A percentile compares a stretch with the other conserved stretches of the same genome.
phyloP scores from a whole-genome alignment of 64 coral and sea anemone species.

The Astreopora myriophthalma region DNA sequence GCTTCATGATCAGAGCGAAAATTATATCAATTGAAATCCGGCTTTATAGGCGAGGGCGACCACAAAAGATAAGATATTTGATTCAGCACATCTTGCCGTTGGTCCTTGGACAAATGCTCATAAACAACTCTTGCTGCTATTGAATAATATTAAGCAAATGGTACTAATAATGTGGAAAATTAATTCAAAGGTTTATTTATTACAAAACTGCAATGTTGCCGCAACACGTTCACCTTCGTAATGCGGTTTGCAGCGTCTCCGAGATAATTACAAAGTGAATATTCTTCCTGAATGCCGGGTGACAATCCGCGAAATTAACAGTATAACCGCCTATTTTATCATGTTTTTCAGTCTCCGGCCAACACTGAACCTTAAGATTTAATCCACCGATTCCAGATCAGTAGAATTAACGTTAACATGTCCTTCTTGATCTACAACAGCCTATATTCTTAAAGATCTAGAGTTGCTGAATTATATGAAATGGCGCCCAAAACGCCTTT shows the following conservation, averaged over 20 bases:
- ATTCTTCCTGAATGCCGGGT: not conserved
- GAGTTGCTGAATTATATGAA: not conserved
- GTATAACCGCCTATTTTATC: not conserved
- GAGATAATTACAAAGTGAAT: conserved; percentile 19
- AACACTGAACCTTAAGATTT: not conserved
- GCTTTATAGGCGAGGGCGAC: not conserved
- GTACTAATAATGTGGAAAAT: not conserved
- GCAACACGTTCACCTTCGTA: not conserved
- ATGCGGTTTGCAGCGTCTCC: not conserved
- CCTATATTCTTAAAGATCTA: not conserved
- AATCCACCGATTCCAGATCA: not conserved
- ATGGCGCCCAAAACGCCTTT: not conserved
- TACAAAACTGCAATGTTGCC: not conserved
- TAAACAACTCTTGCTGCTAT: not conserved
- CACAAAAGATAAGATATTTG: not conserved
- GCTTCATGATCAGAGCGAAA: not conserved
- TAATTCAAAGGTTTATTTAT: conserved; percentile 10
- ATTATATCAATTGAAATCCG: not conserved
- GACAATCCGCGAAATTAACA: conserved; percentile 16
- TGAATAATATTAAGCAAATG: not conserved
- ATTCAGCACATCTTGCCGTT: not conserved
- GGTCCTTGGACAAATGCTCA: not conserved
- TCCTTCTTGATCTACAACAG: not conserved
- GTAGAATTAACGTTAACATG: not conserved
- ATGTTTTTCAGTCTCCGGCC: not conserved